Conservation (phyloP, 2,113 vertebrate species). For the Equus quagga region DNA sequence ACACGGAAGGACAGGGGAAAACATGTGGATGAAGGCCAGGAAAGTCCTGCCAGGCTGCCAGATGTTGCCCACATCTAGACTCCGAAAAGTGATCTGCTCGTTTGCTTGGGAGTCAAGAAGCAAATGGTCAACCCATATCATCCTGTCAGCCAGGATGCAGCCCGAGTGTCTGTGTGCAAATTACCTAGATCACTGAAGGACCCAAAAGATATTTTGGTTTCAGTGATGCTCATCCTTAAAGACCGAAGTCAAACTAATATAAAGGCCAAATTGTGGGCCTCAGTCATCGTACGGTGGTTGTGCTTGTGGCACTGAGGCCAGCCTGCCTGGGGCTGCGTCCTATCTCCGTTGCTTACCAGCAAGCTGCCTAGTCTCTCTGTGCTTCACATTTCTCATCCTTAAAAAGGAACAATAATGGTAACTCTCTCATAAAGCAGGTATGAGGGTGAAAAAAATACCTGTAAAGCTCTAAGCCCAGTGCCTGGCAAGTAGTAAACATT, state of each 20-base stretch:
- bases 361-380: background rate
- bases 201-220: background rate
- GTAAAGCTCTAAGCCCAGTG: background rate
- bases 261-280: background rate
- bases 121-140: background rate
- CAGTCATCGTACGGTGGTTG: rapidly evolving
- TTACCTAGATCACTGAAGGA: background rate
- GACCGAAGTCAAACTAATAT: background rate
- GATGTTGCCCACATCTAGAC: slow-evolving; percentile 63
- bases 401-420: background rate
- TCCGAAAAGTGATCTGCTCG: background rate
- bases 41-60: background rate
- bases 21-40: slow-evolving; percentile 27
- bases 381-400: background rate
- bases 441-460: background rate
- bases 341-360: background rate
- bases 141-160: background rate
- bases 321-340: background rate
- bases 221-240: background rate
- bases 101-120: background rate
- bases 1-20: background rate
- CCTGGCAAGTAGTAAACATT: background rate
- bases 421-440: background rate
- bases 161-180: background rate
- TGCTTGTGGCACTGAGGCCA: background rate